Conservation (phyloP, 2,797 vertebrate species). For the Chelidonichthys spinosus region DNA sequence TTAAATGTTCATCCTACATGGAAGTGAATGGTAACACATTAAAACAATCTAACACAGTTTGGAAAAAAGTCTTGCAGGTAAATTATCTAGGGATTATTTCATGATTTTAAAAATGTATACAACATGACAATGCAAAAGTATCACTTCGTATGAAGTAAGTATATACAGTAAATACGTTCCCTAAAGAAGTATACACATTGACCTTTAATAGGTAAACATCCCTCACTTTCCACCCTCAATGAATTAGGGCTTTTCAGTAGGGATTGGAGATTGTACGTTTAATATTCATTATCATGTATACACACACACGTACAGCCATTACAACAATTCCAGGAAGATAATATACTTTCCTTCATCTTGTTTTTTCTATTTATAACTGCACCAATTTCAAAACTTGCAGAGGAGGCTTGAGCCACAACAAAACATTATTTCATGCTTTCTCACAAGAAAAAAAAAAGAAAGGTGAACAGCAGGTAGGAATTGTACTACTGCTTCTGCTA, state of each 20-base stretch:
- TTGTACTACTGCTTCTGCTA: no score
- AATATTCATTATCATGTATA: constrained; percentile 39
- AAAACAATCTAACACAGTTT: no score
- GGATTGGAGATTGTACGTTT: constrained; percentile 7
- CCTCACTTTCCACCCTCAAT: constrained; percentile 2
- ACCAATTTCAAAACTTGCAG: background rate
- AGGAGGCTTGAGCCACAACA: background rate
- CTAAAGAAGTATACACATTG: background rate
- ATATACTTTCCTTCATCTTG: background rate
- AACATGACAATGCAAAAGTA: background rate
- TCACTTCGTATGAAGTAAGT: background rate
- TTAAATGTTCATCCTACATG: background rate
- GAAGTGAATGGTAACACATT: no score
- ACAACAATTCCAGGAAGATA: background rate
- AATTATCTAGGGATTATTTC: background rate
- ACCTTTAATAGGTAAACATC: background rate
- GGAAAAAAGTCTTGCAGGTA: no score
- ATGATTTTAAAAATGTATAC: no score
- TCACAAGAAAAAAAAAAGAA: background rate
- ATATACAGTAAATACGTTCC: background rate
- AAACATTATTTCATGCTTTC: background rate
- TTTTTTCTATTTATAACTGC: background rate
- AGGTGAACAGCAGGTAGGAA: no score
- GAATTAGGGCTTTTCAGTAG: background rate
- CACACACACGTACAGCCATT: background rate